Percentiles rank a stretch among this genome's conserved stretches.
These are phyloP conservation scores for Lithosia quadra DNA, from an alignment of 2,888 invertebrate species.

Conservation along the genomic window DNA sequence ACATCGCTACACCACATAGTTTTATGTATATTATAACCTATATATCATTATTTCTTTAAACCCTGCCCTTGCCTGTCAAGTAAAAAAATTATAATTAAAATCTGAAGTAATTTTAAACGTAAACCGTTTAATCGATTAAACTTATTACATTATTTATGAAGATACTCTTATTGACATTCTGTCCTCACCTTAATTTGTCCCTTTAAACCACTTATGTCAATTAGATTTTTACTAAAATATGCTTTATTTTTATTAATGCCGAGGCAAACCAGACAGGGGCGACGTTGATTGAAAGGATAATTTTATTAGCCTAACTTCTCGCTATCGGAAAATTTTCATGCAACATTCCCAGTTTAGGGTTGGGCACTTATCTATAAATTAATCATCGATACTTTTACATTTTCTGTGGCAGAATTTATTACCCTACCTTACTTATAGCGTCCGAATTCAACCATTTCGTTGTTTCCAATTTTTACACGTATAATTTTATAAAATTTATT, in stretches of 20 bases:
- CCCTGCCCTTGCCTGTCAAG: neutral
- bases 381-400: neutral
- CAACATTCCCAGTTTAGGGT: no score
- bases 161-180: neutral
- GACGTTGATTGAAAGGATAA: slow-evolving; percentile 11
- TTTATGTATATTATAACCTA: no score
- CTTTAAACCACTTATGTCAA: neutral
- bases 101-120: neutral
- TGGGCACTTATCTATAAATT: neutral
- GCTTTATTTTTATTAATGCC: neutral
- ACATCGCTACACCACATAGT: no score
- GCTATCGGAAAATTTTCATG: slow-evolving; percentile 2
- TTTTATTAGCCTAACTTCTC: neutral
- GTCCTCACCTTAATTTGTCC: neutral
- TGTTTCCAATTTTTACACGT: no score
- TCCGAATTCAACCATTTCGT: no score
- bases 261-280: neutral
- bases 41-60: neutral
- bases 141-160: neutral
- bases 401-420: neutral
- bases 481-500: no score
- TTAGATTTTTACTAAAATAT: neutral
- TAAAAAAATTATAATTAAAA: neutral
- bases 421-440: no score
- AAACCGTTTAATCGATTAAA: neutral